These are phyloP conservation scores for Xerus inauris DNA, from an alignment of 2,113 vertebrate genomes.

Conservation along the genomic window DNA sequence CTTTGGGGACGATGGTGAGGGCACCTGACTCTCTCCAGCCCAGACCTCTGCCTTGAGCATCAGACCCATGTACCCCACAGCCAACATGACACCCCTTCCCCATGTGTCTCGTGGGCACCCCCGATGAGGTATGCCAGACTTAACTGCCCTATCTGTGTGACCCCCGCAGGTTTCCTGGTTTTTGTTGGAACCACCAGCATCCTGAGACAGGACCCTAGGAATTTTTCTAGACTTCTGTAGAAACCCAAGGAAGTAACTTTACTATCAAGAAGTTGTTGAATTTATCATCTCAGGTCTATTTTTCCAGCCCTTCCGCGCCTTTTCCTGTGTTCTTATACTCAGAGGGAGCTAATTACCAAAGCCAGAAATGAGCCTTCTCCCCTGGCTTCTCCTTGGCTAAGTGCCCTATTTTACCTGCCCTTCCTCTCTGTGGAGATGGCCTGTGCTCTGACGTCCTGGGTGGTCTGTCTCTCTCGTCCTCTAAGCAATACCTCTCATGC, in stretches of 20 bases:
- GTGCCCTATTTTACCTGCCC: background rate
- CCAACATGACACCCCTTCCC: background rate
- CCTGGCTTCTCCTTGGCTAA: background rate
- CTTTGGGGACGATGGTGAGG: background rate
- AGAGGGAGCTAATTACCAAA: background rate
- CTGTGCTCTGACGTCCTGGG: background rate
- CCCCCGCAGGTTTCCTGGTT: background rate
- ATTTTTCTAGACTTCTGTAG: background rate
- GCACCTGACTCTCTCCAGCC: background rate
- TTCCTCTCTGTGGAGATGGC: background rate
- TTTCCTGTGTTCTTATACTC: background rate
- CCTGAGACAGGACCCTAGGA: background rate
- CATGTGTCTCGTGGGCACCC: accelerated
- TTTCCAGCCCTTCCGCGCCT: background rate
- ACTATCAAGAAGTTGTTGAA: background rate
- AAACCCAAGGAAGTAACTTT: background rate
- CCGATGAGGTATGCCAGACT: background rate
- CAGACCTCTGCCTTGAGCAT: background rate
- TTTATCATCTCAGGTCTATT: background rate
- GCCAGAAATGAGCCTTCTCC: background rate
- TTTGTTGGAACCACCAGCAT: background rate
- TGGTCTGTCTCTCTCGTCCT: background rate
- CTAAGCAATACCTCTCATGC: background rate
- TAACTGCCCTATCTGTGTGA: background rate
- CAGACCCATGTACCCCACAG: background rate